Evolutionary conservation across 1,140 invertebrate genomes (phyloP), one percentile per base, ranked within the genome.

Genomic region (Drosophila auraria): DNA sequence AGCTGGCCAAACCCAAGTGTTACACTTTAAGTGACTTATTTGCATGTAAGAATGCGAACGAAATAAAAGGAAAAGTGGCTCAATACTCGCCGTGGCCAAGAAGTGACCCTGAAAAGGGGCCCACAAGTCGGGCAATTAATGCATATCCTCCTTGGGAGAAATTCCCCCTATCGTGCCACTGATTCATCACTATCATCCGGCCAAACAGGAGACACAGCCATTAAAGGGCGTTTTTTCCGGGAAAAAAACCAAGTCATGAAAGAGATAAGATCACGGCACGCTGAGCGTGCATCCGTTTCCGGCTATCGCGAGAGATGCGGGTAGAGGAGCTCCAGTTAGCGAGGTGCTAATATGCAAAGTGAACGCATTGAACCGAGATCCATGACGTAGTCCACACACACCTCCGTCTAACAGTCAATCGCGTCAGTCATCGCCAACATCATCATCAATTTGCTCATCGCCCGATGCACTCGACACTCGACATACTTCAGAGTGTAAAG

Each of bases 341-440:
- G 54, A 89, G 83, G 81, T 89, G 82, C 75, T 89, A 84, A 81
- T 79, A 82, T 79, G 78, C 86, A 84, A 89, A 90, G 73, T 81
- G 71, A 38, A 78, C 59, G 42, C 71, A 77, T 47, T 65, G 66
- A 71, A 59, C 61, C 45, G 62, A 65, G 25, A 51, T 64, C 50
- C 44, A 63, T 89, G 84, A 89, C 84, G 78, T 83, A 54, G 71
- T 40, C 20, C 38, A 42, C 53, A n/a, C 76, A 78, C 68, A 54
- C 66, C 76, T 57, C 76, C 30, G 64, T 36, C 71, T 17, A 44
- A 50, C 66, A 47, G 42, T 23, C 44, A 44, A 40, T 74, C 58
- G 53, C 44, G 57, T 72, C 66, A 79, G 64, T 71, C 76, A 68
- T 68, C 80, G 61, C 54, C 78, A 68, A 70, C 74, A 45, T 36